A percentile compares a stretch with the other conserved stretches of the same genome.
Evolutionary conservation across 2,888 invertebrate species (phyloP).

Genomic region (Eremobia ochroleuca): DNA sequence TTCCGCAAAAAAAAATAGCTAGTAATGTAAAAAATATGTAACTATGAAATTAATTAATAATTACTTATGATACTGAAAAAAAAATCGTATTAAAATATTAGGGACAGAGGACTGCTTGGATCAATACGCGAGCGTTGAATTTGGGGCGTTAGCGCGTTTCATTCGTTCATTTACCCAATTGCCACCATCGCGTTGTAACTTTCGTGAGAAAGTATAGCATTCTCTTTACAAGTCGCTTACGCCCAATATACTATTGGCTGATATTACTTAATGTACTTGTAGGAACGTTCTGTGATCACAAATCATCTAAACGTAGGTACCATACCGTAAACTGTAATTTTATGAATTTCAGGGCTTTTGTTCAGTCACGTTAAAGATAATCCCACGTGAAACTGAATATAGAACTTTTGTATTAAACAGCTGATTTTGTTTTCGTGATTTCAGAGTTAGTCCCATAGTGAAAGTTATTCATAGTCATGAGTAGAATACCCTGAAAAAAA

Average conservation of each 20-base stretch:
- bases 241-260: background rate
- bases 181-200: background rate
- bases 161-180: slow-evolving; percentile 8
- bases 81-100: background rate
- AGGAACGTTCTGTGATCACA: background rate
- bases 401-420: no score
- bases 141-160: slow-evolving; percentile 39
- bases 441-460: no score
- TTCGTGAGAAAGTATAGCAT: background rate
- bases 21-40: background rate
- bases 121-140: slow-evolving; percentile 34
- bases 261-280: background rate
- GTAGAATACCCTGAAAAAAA: no score
- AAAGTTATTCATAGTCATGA: no score
- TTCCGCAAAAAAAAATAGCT: background rate
- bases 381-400: background rate
- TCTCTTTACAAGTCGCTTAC: background rate
- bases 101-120: slow-evolving; percentile 1
- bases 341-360: background rate
- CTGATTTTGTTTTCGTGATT: no score
- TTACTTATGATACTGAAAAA: background rate
- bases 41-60: no score
- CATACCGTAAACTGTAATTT: background rate
- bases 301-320: background rate
- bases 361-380: background rate